Evolutionary conservation across 2,888 invertebrate species (phyloP).

Genomic region (Rhyacophila evoluta): DNA sequence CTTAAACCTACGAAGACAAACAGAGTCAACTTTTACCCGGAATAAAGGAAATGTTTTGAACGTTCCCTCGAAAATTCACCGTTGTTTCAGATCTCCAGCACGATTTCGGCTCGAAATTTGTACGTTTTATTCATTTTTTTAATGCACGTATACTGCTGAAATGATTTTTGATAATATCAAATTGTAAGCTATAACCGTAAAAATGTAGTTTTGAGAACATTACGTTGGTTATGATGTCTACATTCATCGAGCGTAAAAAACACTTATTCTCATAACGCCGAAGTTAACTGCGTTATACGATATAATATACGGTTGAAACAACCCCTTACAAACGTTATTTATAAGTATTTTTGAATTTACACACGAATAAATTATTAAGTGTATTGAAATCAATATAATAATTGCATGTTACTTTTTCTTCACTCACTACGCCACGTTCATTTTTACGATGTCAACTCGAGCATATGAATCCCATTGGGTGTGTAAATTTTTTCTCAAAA

Average conservation of each 20-base stretch:
- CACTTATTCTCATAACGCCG: neutral
- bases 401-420: no score
- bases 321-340: neutral
- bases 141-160: neutral
- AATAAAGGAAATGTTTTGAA: constrained; percentile 22
- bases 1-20: neutral
- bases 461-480: no score
- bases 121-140: constrained; percentile 4
- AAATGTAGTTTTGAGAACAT: neutral
- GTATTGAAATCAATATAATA: no score
- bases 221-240: neutral
- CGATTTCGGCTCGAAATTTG: neutral
- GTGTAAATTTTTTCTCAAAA: no score
- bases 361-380: no score
- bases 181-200: constrained; percentile 1
- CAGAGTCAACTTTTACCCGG: neutral
- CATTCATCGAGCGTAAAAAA: neutral
- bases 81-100: neutral
- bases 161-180: constrained; percentile 12
- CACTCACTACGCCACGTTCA: no score
- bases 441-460: no score
- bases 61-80: neutral
- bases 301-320: no score
- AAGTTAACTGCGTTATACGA: neutral
- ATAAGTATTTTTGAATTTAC: no score